Base-by-base conservation (phyloP, 1,140 invertebrate species). In the Uloborus diversus region DNA sequence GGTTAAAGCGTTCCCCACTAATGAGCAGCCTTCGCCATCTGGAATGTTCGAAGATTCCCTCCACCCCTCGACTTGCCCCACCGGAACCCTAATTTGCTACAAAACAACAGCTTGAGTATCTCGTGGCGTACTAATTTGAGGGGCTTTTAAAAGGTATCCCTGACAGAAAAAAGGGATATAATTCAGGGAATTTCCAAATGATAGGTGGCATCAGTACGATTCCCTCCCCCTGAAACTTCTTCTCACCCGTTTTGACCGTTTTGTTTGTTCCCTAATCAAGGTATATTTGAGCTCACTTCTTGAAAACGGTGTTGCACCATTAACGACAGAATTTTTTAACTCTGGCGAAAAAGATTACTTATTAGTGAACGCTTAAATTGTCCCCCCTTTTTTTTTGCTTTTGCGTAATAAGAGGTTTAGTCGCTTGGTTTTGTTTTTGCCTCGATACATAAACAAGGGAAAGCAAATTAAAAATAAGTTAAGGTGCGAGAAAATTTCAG, bases 21-120 rank as follows among this genome's bases (percentile, higher is more conserved):
- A 78, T 78, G 73, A 78, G 73, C 62, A 23, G 32, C 37, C 71
- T 56, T 49, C 73, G 30, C 73, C 73, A 78, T 65, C 73, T 78
- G 73, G 73, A 78, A 62, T 62, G 57, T 75, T 75, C 71, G 30
- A 37, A 27, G 42, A 62, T 11, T 57, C 53, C 33, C 28, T 42
- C 28, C 51, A 14, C 33, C 68, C 32, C 14, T 14, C 68, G 14
- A 20, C 59, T 30, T 25, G 5, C 7, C 56, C 25, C 25, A 20
- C 20, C 66, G 20, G 37, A 42, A 9, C 49, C 47, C 47, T 78
- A 78, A 78, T 78, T 78, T 78, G 73, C 73, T 49, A 51, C 73
- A 65, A 65, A 78, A 78, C 73, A 78, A 78, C 73, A 78, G 73
- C 73, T 78, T 78, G 71, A 64, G 56, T 47, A 1, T 32, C 59